A percentile compares a stretch with the other conserved stretches of the same genome.
Conservation (phyloP, 2,888 invertebrate species). For the Tinea semifulvella region DNA sequence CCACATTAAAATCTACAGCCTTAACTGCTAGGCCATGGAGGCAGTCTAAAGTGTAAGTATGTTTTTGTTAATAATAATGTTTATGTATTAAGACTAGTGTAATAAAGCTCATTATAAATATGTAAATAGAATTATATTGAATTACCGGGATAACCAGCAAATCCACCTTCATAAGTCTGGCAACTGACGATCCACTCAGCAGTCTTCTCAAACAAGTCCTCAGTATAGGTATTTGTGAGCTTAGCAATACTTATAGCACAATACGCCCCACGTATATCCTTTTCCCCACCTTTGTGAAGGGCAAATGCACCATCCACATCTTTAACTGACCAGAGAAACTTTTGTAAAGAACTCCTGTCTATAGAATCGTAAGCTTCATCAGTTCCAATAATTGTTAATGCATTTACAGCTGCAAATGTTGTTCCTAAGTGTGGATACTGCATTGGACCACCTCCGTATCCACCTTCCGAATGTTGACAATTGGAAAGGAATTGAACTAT, state of each 20-base stretch:
- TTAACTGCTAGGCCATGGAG: no score
- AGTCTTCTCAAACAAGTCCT: slow-evolving; percentile 82
- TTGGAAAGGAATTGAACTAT: slow-evolving; percentile 48
- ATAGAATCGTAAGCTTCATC: slow-evolving; percentile 88
- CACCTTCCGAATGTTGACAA: slow-evolving; percentile 84
- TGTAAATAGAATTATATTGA: no score
- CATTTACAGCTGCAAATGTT: slow-evolving; percentile 96
- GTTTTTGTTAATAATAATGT: no score
- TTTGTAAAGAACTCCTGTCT: slow-evolving; percentile 76
- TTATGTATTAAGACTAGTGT: no score
- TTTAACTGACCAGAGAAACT: slow-evolving; percentile 81
- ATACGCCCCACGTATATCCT: slow-evolving; percentile 95
- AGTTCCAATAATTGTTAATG: slow-evolving; percentile 89
- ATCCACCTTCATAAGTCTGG: slow-evolving; percentile 99
- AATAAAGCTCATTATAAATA: no score
- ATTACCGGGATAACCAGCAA: slow-evolving; percentile 86
- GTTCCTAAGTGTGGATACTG: slow-evolving; percentile 95
- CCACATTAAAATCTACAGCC: no score
- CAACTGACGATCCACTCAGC: slow-evolving; percentile 95
- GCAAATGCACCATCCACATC: slow-evolving; percentile 90
- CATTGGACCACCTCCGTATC: slow-evolving; percentile 94
- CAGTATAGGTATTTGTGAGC: slow-evolving; percentile 80
- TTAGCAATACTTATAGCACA: slow-evolving; percentile 93
- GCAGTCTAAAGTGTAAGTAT: no score
- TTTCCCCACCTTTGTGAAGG: slow-evolving; percentile 92